Percentiles rank a stretch among this genome's conserved stretches.
phyloP scores from a whole-genome alignment of 2,888 invertebrate genomes.

The Pristionchus fissidentatus region DNA sequence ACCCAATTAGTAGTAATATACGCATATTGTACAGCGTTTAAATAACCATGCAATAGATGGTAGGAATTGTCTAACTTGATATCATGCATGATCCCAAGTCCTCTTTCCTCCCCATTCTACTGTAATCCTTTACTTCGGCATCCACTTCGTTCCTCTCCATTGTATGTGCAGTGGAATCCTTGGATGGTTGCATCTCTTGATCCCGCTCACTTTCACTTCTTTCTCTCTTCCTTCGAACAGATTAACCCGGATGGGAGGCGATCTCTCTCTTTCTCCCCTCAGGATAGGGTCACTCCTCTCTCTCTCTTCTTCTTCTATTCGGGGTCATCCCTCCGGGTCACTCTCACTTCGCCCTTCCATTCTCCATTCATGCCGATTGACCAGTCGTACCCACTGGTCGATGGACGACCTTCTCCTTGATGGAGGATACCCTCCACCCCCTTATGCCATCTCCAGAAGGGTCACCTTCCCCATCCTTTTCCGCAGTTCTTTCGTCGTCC shows the following conservation, averaged over 20 bases:
- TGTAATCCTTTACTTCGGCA: too few species aligned
- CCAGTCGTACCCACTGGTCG: too few species aligned
- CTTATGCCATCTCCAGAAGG: background rate
- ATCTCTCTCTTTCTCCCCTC: background rate
- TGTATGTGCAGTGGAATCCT: too few species aligned
- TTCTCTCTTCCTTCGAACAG: background rate
- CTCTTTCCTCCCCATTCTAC: too few species aligned
- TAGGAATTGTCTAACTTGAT: too few species aligned
- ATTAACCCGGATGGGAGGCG: slow-evolving; percentile 15
- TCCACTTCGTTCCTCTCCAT: too few species aligned
- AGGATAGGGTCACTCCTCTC: slow-evolving; percentile 38
- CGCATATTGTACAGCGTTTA: background rate
- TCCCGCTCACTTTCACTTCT: background rate
- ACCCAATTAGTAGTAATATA: background rate
- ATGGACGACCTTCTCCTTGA: too few species aligned
- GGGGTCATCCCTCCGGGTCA: background rate
- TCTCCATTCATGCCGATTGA: background rate
- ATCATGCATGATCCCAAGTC: too few species aligned
- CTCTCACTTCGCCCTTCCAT: background rate
- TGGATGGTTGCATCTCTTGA: too few species aligned
- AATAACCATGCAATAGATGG: too few species aligned
- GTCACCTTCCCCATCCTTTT: background rate
- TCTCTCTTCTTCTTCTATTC: background rate
- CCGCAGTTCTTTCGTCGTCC: background rate
- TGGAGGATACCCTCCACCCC: too few species aligned